Evolutionary conservation across 30 jellyfish, hydroid and myxozoan genomes (phyloP).

Genomic region (Hydra vulgaris): DNA sequence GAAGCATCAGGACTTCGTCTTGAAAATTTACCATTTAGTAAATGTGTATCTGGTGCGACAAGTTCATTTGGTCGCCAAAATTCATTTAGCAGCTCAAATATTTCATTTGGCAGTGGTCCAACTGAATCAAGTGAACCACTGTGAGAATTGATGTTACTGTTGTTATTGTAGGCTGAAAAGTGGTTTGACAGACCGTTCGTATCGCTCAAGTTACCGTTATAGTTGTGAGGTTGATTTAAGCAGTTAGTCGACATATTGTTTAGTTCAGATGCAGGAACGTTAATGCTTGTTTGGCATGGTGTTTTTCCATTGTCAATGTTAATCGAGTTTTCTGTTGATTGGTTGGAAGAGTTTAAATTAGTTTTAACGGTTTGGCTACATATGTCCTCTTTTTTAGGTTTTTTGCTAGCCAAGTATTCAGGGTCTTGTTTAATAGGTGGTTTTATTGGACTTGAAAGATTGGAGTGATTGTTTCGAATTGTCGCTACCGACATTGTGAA

Average conservation of each 20-base stretch:
- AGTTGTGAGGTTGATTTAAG: slow-evolving; percentile 4
- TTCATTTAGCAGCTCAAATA: slow-evolving; percentile 87
- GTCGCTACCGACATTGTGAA: slow-evolving; percentile 25
- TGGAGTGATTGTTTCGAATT: slow-evolving; percentile 20
- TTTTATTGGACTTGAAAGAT: slow-evolving; percentile 7
- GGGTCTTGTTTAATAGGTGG: not conserved
- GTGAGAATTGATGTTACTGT: not conserved
- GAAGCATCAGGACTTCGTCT: slow-evolving; percentile 88
- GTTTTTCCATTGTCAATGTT: not conserved
- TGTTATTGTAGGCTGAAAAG: not conserved
- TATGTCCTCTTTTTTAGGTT: slow-evolving; percentile 16
- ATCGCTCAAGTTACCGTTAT: slow-evolving; percentile 10
- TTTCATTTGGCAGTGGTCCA: slow-evolving; percentile 97
- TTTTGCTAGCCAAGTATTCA: slow-evolving; percentile 16
- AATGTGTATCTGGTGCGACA: slow-evolving; percentile 67
- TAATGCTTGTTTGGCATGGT: not conserved
- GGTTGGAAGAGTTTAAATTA: not conserved
- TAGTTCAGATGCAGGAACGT: not conserved
- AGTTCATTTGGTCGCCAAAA: slow-evolving; percentile 98
- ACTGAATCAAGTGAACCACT: slow-evolving; percentile 33
- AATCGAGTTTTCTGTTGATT: not conserved
- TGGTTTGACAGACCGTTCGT: not conserved
- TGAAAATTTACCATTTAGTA: slow-evolving; percentile 72
- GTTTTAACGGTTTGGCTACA: not conserved
- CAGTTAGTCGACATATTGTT: not conserved